A percentile compares a stretch with the other conserved stretches of the same genome.
Evolutionary conservation across 2,888 invertebrate genomes (phyloP).

Genomic region (Ceramica pisi): DNA sequence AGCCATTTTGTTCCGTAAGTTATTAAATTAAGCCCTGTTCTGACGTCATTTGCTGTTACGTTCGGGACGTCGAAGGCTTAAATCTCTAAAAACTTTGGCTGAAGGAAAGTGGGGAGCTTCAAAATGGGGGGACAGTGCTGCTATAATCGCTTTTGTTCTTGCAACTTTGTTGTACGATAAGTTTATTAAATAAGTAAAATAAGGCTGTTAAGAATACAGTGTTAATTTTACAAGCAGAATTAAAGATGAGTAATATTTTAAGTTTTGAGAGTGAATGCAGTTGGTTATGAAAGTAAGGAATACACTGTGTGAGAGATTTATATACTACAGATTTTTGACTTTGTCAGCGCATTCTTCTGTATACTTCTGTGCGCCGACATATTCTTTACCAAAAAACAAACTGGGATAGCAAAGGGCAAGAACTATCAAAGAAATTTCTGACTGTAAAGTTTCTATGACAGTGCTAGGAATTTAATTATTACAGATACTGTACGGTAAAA

Average conservation of each 20-base stretch:
- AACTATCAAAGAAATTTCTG: too few relatives aligned
- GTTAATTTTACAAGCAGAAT: neutral
- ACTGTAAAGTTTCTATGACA: too few relatives aligned
- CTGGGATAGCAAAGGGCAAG: too few relatives aligned
- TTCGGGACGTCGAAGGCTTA: slow-evolving; percentile 42
- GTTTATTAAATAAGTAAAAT: slow-evolving; percentile 28
- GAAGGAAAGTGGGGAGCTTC: slow-evolving; percentile 25
- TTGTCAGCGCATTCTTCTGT: too few relatives aligned
- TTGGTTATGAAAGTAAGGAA: too few relatives aligned
- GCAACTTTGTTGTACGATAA: slow-evolving; percentile 28
- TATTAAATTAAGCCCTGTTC: slow-evolving; percentile 55
- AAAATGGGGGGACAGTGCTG: slow-evolving; percentile 18
- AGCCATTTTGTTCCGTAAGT: slow-evolving; percentile 52
- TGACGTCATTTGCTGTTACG: slow-evolving; percentile 44
- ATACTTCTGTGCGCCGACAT: too few relatives aligned
- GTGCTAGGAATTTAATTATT: too few relatives aligned
- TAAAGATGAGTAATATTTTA: neutral
- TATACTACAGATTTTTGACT: too few relatives aligned
- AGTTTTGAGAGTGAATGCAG: too few relatives aligned
- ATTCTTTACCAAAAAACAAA: too few relatives aligned
- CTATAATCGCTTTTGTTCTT: slow-evolving; percentile 40
- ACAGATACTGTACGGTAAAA: neutral
- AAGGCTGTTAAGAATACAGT: slow-evolving; percentile 6
- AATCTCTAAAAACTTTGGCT: slow-evolving; percentile 49
- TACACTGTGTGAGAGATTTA: too few relatives aligned